These are phyloP conservation scores for Dryadula phaetusa DNA, from an alignment of 2,888 invertebrate genomes.

Conservation along the genomic window DNA sequence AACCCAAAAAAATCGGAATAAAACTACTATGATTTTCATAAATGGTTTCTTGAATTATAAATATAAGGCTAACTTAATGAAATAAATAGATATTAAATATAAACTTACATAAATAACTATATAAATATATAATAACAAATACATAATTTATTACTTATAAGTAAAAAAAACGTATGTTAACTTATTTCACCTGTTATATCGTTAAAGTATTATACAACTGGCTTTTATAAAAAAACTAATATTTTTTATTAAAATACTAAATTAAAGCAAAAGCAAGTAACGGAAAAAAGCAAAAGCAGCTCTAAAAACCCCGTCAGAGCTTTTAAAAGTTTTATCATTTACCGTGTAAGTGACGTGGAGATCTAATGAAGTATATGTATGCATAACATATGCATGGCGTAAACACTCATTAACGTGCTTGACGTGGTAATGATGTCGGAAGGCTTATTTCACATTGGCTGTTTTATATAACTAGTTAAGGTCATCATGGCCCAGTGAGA, in stretches of 20 bases:
- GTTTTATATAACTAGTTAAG: no score
- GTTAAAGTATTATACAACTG: not conserved
- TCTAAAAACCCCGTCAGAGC: not conserved
- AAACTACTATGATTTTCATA: no score
- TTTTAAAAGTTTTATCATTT: slow-evolving; percentile 5
- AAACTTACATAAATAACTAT: no score
- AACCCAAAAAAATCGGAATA: no score
- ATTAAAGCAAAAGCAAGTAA: not conserved
- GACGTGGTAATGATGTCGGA: not conserved
- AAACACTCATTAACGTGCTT: slow-evolving; percentile 8
- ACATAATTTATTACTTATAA: no score
- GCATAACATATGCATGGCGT: not conserved
- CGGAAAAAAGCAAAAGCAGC: not conserved
- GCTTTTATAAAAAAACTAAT: not conserved
- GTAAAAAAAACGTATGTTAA: no score
- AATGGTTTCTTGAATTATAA: no score
- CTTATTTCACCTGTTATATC: not conserved
- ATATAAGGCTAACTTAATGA: no score
- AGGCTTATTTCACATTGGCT: not conserved
- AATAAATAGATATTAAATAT: no score
- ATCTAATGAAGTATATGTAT: slow-evolving; percentile 12
- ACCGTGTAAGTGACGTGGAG: not conserved
- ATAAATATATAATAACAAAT: no score
- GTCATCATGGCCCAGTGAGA: no score
- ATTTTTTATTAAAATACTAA: not conserved